Conservation (phyloP, 2,888 invertebrate species). For the Adela reaumurella region DNA sequence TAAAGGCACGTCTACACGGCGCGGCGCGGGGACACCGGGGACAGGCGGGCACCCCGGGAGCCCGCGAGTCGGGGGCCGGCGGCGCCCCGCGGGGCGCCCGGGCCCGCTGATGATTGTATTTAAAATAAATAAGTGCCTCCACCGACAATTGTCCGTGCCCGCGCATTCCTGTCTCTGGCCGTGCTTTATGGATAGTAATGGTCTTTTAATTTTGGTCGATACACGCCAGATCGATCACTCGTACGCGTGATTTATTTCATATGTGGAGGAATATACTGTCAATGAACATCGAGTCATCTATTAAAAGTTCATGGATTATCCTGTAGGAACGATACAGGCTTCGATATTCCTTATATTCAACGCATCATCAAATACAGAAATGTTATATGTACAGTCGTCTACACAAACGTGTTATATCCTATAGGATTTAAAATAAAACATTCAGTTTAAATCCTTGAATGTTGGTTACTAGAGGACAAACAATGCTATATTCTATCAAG, state of each 20-base stretch:
- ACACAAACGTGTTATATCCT: too few relatives aligned
- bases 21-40: conserved; percentile 43
- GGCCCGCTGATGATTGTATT: conserved; percentile 55
- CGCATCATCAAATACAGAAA: too few relatives aligned
- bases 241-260: not conserved
- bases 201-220: not conserved
- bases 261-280: not conserved
- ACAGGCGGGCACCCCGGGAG: conserved; percentile 49
- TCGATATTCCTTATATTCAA: too few relatives aligned
- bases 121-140: conserved; percentile 57
- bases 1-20: conserved; percentile 46
- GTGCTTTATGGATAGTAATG: not conserved
- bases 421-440: too few relatives aligned
- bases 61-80: conserved; percentile 21
- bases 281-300: not conserved
- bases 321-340: too few relatives aligned
- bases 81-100: conserved; percentile 6
- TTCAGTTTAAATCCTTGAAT: too few relatives aligned
- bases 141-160: conserved; percentile 50
- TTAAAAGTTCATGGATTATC: too few relatives aligned
- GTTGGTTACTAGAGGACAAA: too few relatives aligned
- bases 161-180: not conserved
- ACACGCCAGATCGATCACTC: not conserved
- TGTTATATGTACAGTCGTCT: too few relatives aligned
- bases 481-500: too few relatives aligned